phyloP scores from a whole-genome alignment of 2,888 invertebrate species.

The Tipula vernalis region DNA sequence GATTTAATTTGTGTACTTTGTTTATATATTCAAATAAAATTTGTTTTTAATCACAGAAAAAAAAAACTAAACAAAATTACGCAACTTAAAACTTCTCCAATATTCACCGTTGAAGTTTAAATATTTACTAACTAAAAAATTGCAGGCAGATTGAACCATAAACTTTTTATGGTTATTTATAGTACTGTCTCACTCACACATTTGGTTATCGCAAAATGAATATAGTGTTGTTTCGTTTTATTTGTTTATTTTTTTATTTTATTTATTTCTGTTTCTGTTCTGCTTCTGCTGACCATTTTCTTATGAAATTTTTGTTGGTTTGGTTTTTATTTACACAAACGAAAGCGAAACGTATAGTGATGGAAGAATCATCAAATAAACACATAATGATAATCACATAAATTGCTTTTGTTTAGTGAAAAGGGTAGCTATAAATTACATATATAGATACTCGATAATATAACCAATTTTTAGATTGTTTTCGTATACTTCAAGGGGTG shows the following conservation, averaged over 20 bases:
- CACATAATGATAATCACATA: no score
- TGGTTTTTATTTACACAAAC: neutral
- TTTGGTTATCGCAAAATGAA: neutral
- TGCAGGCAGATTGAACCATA: neutral
- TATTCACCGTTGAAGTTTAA: neutral
- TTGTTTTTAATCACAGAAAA: neutral
- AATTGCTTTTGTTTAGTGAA: no score
- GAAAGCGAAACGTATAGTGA: neutral
- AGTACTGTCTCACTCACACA: neutral
- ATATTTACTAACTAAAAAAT: conserved; percentile 6
- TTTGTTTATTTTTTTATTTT: neutral
- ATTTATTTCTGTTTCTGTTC: no score
- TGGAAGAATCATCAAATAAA: neutral
- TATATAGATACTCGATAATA: no score
- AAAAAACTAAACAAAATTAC: neutral
- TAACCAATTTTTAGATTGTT: no score
- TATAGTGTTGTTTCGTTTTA: neutral
- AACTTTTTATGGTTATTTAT: neutral
- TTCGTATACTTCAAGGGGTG: no score
- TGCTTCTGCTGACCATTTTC: neutral
- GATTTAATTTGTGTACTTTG: neutral
- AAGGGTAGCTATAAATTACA: no score
- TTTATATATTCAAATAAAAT: neutral
- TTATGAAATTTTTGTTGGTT: neutral
- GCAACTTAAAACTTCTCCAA: neutral